These are phyloP conservation scores for Rhaphigaster nebulosa DNA, from an alignment of 2,888 invertebrate species.

Conservation along the genomic window DNA sequence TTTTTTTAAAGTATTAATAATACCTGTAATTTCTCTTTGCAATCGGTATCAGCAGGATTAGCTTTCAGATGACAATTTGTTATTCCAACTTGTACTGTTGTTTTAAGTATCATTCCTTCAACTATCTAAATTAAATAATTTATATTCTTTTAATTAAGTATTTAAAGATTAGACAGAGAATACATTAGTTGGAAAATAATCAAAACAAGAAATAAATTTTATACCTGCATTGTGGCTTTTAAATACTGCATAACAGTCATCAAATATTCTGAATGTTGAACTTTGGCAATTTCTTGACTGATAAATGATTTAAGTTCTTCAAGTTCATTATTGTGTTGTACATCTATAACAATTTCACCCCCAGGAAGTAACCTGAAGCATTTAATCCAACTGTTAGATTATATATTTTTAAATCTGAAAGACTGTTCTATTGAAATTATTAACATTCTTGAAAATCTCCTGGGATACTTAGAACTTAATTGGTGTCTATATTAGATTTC, in stretches of 20 bases:
- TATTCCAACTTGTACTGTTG: not conserved
- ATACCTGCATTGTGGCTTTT: not conserved
- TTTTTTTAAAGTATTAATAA: not conserved
- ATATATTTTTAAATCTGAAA: not conserved
- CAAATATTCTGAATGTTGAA: not conserved
- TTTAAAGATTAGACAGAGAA: not conserved
- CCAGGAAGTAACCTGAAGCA: not conserved
- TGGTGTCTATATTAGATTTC: too few species aligned
- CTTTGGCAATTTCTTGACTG: not conserved
- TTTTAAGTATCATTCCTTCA: not conserved
- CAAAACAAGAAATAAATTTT: not conserved
- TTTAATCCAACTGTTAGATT: not conserved
- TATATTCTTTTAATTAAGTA: not conserved
- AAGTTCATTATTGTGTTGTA: not conserved
- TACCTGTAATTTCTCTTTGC: not conserved
- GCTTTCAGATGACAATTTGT: not conserved
- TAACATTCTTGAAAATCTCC: too few species aligned
- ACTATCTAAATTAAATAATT: not conserved
- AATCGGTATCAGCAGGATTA: not conserved
- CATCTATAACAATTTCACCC: not conserved
- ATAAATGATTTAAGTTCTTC: not conserved
- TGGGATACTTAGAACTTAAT: too few species aligned
- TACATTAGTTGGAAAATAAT: not conserved
- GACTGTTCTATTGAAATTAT: not conserved
- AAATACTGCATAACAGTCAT: not conserved